Conservation (phyloP, 2,888 invertebrate genomes). For the Lithophane ornitopus region DNA sequence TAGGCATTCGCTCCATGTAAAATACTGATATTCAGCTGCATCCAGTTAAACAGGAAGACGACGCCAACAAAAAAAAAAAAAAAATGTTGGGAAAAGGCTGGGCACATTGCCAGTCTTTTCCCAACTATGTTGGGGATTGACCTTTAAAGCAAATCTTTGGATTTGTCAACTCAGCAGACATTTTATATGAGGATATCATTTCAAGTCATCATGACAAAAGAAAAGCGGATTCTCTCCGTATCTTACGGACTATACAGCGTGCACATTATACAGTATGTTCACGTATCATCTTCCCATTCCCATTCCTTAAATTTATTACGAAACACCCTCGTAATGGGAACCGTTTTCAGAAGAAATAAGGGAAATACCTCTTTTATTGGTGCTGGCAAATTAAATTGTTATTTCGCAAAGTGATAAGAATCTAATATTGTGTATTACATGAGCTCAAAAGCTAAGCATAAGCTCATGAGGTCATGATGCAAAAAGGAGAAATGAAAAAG, state of each 20-base stretch:
- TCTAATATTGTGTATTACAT: too few relatives aligned
- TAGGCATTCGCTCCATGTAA: too few relatives aligned
- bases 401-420: not conserved
- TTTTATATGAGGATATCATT: not conserved
- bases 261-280: constrained; percentile 11
- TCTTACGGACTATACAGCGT: constrained; percentile 11
- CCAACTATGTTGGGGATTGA: too few relatives aligned
- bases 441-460: too few relatives aligned
- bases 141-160: not conserved
- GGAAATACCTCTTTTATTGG: constrained; percentile 12
- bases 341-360: constrained; percentile 12
- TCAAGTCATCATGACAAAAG: constrained; percentile 13
- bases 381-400: constrained; percentile 26
- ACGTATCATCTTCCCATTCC: constrained; percentile 26
- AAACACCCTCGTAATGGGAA: constrained; percentile 25
- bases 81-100: too few relatives aligned
- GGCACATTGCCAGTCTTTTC: too few relatives aligned
- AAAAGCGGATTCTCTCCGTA: not conserved
- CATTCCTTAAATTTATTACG: constrained; percentile 42
- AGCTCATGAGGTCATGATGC: too few relatives aligned
- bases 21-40: too few relatives aligned
- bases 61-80: too few relatives aligned
- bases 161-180: not conserved
- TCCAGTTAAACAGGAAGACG: too few relatives aligned
- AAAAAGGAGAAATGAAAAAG: too few relatives aligned